Evolutionary conservation across 1,140 invertebrate genomes (phyloP), one percentile per base, ranked within the genome.

Genomic region (Branchinecta lynchi): DNA sequence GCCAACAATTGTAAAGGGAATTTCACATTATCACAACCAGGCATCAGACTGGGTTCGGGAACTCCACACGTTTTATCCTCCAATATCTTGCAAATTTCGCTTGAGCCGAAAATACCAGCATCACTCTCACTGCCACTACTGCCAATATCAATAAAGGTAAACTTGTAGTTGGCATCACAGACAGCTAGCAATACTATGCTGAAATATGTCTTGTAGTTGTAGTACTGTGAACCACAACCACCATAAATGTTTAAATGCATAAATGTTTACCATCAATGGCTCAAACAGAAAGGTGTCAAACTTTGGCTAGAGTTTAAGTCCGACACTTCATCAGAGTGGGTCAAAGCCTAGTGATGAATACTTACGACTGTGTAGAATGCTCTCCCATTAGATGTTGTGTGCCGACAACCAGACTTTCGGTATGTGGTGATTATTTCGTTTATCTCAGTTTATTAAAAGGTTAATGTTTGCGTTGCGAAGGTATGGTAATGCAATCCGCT

Each of bases 111-210:
- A 15, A 71, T 72, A 44, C 68, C 73, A 10, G 46, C 70, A 71
- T 76, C 75, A 69, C 69, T 68, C 65, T 74, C 43, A 17, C 70
- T 67, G 6, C 77, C 77, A n/a, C 77, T 71, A 17, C 70, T 67
- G 6, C 77, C 77, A n/a, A 78, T 71, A 51, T 76, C 74, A 60
- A 76, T 69, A 8, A 72, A 66, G 12, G 73, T 69, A 71, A 77
- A 75, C 70, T 70, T 72, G 66, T 77, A 74, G 44, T 74, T 70
- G n/a, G 75, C 70, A 74, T 75, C 76, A 69, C 66, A 72, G 7
- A 72, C 67, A 65, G 74, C 76, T 66, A 77, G 43, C 8, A 78
- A 68, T 9, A 79, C 73, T 9, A 77, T 75, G 51, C 72, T 74
- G 70, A 73, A 72, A 66, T 71, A 73, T 8, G 70, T 71, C 51